Conservation (phyloP, 2,888 invertebrate species). For the Tortrix viridana region DNA sequence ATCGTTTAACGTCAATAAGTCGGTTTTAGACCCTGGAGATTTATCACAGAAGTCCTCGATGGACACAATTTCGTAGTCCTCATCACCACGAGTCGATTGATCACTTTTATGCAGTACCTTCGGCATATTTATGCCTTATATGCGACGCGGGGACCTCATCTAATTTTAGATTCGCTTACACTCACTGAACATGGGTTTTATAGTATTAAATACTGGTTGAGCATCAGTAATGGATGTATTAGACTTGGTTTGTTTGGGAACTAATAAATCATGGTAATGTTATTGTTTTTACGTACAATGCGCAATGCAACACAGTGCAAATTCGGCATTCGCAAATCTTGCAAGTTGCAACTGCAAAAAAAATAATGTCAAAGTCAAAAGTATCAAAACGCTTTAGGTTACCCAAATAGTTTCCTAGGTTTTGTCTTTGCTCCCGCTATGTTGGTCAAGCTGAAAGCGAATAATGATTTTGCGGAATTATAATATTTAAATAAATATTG, state of each 20-base stretch:
- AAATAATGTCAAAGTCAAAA: constrained; percentile 20
- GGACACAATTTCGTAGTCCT: constrained; percentile 82
- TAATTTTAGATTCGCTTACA: constrained; percentile 46
- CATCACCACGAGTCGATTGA: constrained; percentile 67
- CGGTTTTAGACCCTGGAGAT: constrained; percentile 77
- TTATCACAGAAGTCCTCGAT: constrained; percentile 86
- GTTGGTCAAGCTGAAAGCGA: background rate
- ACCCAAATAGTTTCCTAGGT: background rate
- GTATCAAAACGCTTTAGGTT: background rate
- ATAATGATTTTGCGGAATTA: background rate
- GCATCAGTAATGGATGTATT: background rate
- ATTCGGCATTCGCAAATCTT: constrained; percentile 14
- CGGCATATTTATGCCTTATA: constrained; percentile 63
- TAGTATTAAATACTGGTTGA: constrained; percentile 8
- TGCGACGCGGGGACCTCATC: constrained; percentile 40
- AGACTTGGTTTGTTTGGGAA: background rate
- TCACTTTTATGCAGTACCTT: constrained; percentile 78
- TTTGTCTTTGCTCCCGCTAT: constrained; percentile 14
- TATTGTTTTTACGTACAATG: constrained; percentile 27
- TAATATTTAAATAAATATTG: background rate
- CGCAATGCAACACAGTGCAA: constrained; percentile 23
- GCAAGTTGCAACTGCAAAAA: constrained; percentile 8
- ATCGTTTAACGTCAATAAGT: constrained; percentile 81
- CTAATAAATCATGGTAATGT: constrained; percentile 16
- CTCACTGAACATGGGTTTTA: constrained; percentile 20